Evolutionary conservation across 1,140 invertebrate genomes (phyloP).

Genomic region (Drosophila hydei): DNA sequence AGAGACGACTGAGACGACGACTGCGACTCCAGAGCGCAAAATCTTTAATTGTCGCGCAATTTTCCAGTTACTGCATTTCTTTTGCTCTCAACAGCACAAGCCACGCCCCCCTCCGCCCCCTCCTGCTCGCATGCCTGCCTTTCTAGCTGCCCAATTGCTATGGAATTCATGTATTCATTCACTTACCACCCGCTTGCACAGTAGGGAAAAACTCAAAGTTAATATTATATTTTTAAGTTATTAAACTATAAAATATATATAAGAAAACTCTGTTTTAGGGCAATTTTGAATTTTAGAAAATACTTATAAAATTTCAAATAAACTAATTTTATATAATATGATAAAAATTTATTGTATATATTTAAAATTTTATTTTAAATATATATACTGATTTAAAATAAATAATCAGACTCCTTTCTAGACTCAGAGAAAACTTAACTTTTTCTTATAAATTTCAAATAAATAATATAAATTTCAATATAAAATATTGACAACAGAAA

Average conservation of each 20-base stretch:
- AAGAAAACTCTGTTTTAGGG: no score
- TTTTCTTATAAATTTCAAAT: no score
- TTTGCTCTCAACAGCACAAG: conserved; percentile 32
- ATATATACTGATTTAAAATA: no score
- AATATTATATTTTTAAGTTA: no score
- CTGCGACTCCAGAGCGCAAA: conserved; percentile 59
- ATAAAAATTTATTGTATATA: no score
- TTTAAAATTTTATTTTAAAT: no score
- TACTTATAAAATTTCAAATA: no score
- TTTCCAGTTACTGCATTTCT: conserved; percentile 81
- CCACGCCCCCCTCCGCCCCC: neutral
- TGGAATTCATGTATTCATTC: conserved; percentile 72
- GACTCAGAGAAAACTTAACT: no score
- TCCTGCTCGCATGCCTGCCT: neutral
- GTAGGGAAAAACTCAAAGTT: conserved; percentile 30
- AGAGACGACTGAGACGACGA: conserved; percentile 1
- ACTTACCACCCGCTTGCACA: conserved; percentile 48
- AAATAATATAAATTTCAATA: neutral
- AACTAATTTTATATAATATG: no score
- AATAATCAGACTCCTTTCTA: no score
- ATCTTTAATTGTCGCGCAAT: conserved; percentile 83
- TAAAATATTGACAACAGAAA: neutral
- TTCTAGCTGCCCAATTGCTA: conserved; percentile 56
- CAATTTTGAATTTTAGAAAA: no score
- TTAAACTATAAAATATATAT: no score